Percentiles rank a stretch among this genome's conserved stretches.
These are phyloP conservation scores for Coregonus sp. DNA, from an alignment of 2,797 vertebrate species.

Conservation along the genomic window DNA sequence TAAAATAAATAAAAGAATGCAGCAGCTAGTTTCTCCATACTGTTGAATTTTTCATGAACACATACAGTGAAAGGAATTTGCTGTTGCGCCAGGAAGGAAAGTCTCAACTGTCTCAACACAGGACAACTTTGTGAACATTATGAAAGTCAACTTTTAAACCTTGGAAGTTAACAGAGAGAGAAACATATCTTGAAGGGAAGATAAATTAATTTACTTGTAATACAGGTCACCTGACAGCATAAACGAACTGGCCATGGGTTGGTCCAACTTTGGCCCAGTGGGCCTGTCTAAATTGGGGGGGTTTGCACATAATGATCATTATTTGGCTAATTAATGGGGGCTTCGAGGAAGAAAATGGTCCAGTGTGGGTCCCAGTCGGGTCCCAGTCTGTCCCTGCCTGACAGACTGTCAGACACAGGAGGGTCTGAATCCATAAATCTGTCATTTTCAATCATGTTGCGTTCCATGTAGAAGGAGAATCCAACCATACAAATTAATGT, in stretches of 20 bases:
- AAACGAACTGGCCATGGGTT: not conserved
- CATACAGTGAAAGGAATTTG: too few species aligned
- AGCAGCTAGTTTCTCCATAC: not conserved
- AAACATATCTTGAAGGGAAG: not conserved
- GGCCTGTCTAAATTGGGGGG: too few species aligned
- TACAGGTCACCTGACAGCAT: not conserved
- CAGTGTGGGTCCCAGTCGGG: too few species aligned
- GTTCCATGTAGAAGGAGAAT: not conserved
- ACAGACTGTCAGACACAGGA: too few species aligned
- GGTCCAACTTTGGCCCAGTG: too few species aligned
- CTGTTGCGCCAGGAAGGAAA: not conserved
- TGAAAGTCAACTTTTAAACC: not conserved
- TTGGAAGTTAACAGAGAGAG: not conserved
- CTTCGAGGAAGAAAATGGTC: too few species aligned
- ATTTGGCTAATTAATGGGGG: too few species aligned
- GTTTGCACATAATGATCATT: too few species aligned
- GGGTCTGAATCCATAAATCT: slow-evolving; percentile 15
- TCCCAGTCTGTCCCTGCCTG: too few species aligned
- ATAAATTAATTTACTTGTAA: not conserved
- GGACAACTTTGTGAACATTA: not conserved
- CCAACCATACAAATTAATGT: slow-evolving; percentile 20
- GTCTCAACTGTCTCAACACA: not conserved
- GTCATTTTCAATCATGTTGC: slow-evolving; percentile 23
- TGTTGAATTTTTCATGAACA: slow-evolving; percentile 7
- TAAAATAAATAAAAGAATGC: too few species aligned